A percentile compares a stretch with the other conserved stretches of the same genome.
These are phyloP conservation scores for Puffinus mauretanicus DNA, from an alignment of 2,113 vertebrate genomes.

Conservation along the genomic window DNA sequence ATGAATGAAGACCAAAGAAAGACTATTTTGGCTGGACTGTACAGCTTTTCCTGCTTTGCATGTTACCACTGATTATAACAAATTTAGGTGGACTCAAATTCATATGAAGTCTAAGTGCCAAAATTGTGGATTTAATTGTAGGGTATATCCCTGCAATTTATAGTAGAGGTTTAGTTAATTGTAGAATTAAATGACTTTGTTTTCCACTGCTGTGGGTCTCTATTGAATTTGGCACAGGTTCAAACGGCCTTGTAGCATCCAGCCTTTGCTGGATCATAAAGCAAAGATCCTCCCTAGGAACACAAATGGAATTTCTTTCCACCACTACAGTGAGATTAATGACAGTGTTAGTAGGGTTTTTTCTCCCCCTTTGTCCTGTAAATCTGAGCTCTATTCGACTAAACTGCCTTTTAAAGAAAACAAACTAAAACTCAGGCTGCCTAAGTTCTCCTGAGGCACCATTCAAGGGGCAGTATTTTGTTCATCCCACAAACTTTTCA, in stretches of 20 bases:
- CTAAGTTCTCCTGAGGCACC: neutral
- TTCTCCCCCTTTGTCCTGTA: neutral
- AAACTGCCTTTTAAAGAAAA: conserved; percentile 18
- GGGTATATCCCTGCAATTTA: neutral
- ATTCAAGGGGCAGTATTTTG: neutral
- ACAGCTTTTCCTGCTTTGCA: neutral
- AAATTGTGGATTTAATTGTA: neutral
- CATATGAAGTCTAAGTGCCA: neutral
- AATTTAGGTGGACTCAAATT: neutral
- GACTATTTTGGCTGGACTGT: neutral
- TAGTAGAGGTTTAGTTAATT: neutral
- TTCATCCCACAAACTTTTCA: neutral
- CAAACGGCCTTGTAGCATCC: neutral
- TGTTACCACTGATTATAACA: neutral
- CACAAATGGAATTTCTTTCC: conserved; percentile 40
- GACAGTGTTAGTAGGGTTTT: neutral
- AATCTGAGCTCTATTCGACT: neutral
- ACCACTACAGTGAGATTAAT: conserved; percentile 39
- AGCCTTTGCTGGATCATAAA: conserved; percentile 44
- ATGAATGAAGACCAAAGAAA: neutral
- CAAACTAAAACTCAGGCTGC: neutral
- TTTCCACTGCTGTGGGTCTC: conserved; percentile 25
- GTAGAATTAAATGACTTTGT: neutral
- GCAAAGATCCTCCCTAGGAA: conserved; percentile 34
- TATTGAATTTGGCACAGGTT: conserved; percentile 36